phyloP scores from a whole-genome alignment of 2,888 invertebrate species.

The Tholera decimalis region DNA sequence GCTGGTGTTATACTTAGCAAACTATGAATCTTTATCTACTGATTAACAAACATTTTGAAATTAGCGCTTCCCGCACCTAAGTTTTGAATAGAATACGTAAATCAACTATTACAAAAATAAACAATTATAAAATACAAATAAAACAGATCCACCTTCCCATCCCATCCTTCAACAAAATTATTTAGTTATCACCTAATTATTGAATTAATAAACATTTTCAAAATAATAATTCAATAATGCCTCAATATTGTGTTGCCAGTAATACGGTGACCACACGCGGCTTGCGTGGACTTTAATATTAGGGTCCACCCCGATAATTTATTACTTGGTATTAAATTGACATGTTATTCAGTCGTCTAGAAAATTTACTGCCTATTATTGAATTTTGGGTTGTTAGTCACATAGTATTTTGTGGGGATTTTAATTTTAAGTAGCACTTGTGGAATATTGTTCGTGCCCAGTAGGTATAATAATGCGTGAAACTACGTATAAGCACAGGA shows the following conservation, averaged over 20 bases:
- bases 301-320: slow-evolving; percentile 44
- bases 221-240: slow-evolving; percentile 24
- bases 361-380: slow-evolving; percentile 56
- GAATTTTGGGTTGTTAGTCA: slow-evolving; percentile 29
- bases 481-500: too few relatives aligned
- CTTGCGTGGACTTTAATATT: slow-evolving; percentile 55
- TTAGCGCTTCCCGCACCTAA: too few relatives aligned
- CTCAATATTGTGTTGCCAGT: slow-evolving; percentile 36
- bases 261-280: slow-evolving; percentile 45
- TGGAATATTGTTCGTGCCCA: too few relatives aligned
- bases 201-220: slow-evolving; percentile 13
- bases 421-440: slow-evolving; percentile 22
- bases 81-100: too few relatives aligned
- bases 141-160: neutral
- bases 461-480: too few relatives aligned
- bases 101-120: neutral
- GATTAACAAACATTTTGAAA: too few relatives aligned
- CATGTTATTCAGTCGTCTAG: too few relatives aligned
- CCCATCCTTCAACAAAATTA: slow-evolving; percentile 1
- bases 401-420: slow-evolving; percentile 13
- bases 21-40: too few relatives aligned
- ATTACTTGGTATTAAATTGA: slow-evolving; percentile 55
- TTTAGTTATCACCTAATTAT: slow-evolving; percentile 26
- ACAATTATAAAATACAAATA: neutral
- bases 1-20: too few relatives aligned